phyloP scores from a whole-genome alignment of 2,888 invertebrate genomes.

The Habrosyne pyritoides region DNA sequence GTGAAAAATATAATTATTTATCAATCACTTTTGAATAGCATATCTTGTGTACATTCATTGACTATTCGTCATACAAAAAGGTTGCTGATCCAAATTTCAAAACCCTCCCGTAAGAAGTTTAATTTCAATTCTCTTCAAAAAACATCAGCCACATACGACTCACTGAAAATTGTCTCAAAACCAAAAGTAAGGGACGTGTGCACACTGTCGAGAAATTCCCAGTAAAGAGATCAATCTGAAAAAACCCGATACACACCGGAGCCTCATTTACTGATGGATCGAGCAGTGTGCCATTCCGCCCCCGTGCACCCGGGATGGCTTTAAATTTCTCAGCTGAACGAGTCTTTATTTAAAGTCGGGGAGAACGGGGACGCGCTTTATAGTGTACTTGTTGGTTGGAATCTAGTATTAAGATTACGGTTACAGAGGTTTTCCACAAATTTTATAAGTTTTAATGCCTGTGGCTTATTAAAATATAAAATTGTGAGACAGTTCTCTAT shows the following conservation, averaged over 20 bases:
- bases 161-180: background rate
- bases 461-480: too few species aligned
- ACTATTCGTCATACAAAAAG: too few species aligned
- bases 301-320: background rate
- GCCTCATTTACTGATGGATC: constrained; percentile 56
- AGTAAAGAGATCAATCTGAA: constrained; percentile 55
- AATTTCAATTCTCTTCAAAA: too few species aligned
- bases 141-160: too few species aligned
- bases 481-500: too few species aligned
- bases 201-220: constrained; percentile 37
- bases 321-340: constrained; percentile 10
- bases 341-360: constrained; percentile 15
- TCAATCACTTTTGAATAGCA: too few species aligned
- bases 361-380: constrained; percentile 21
- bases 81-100: too few species aligned
- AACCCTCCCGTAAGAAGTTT: too few species aligned
- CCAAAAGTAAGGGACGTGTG: constrained; percentile 22
- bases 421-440: too few species aligned
- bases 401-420: background rate
- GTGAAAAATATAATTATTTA: too few species aligned
- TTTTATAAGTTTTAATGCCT: too few species aligned
- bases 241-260: constrained; percentile 47
- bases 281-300: constrained; percentile 20
- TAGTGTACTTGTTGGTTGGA: background rate
- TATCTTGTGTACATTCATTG: too few species aligned